Percentiles rank a stretch among this genome's conserved stretches.
phyloP scores from a whole-genome alignment of 2,113 vertebrate genomes.

The Sinocyclocheilus rhinocerous region DNA sequence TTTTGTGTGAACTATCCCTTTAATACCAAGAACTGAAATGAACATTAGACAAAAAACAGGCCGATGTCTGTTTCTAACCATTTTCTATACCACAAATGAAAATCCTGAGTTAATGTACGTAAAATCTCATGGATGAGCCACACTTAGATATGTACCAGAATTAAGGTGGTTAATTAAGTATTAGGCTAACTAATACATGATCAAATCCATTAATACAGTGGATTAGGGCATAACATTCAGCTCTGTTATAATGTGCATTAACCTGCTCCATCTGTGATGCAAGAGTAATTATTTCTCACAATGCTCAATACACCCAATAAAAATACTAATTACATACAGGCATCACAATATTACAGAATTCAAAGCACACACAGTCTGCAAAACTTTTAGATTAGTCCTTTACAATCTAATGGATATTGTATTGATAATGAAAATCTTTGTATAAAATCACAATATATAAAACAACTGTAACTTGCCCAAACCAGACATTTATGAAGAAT shows the following conservation, averaged over 20 bases:
- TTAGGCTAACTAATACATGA: constrained; percentile 15
- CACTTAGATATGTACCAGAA: neutral
- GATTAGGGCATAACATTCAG: neutral
- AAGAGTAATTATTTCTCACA: neutral
- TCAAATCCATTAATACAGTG: constrained; percentile 14
- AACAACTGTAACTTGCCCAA: neutral
- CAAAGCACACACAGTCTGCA: neutral
- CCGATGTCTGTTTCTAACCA: neutral
- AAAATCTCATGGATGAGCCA: neutral
- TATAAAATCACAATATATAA: neutral
- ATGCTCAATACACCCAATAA: neutral
- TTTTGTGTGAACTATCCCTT: no score
- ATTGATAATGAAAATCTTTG: neutral
- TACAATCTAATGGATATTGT: neutral
- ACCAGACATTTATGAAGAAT: neutral
- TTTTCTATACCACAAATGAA: neutral
- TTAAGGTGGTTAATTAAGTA: neutral
- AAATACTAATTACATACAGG: neutral
- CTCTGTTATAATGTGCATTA: neutral
- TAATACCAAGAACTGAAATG: neutral
- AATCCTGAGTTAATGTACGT: neutral
- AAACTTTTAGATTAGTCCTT: neutral
- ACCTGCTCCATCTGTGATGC: neutral
- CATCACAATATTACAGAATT: neutral
- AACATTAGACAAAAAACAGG: neutral